Conservation (phyloP, 92 coral and sea anemone genomes). For the Phenganax stokvisi region DNA sequence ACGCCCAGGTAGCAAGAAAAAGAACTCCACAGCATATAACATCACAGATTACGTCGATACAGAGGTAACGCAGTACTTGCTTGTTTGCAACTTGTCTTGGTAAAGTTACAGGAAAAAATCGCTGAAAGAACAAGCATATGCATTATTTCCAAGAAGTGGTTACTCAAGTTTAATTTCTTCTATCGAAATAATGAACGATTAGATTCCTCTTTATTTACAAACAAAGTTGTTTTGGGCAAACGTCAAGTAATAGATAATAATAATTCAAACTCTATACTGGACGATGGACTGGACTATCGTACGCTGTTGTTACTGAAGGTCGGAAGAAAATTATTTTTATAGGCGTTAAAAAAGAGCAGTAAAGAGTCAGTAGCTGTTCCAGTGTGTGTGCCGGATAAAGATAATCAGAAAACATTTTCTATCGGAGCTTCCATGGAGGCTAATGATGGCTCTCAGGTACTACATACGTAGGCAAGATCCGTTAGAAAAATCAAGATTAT, state of each 20-base stretch:
- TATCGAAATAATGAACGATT: too few relatives aligned
- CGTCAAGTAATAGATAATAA: too few relatives aligned
- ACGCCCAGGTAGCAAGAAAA: constrained; percentile 5
- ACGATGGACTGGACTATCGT: background rate
- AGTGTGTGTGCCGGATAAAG: background rate
- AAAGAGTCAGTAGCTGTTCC: background rate
- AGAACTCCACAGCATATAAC: constrained; percentile 14
- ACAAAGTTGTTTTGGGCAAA: background rate
- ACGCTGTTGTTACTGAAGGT: background rate
- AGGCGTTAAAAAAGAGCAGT: constrained; percentile 26
- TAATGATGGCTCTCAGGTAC: constrained; percentile 12
- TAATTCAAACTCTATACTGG: too few relatives aligned
- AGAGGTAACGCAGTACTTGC: constrained; percentile 12
- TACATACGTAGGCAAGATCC: too few relatives aligned
- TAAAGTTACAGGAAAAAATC: background rate
- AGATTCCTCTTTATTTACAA: background rate
- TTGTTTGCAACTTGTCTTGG: background rate
- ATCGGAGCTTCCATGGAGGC: background rate
- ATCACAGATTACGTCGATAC: constrained; percentile 33
- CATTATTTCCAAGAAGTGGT: background rate
- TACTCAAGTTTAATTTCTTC: too few relatives aligned
- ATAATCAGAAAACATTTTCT: background rate
- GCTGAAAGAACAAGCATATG: background rate
- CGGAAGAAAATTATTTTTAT: background rate
- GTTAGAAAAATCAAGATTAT: too few relatives aligned